Base-by-base conservation (phyloP, 2,797 vertebrate genomes). In the Schizopygopsis pylzovi region DNA sequence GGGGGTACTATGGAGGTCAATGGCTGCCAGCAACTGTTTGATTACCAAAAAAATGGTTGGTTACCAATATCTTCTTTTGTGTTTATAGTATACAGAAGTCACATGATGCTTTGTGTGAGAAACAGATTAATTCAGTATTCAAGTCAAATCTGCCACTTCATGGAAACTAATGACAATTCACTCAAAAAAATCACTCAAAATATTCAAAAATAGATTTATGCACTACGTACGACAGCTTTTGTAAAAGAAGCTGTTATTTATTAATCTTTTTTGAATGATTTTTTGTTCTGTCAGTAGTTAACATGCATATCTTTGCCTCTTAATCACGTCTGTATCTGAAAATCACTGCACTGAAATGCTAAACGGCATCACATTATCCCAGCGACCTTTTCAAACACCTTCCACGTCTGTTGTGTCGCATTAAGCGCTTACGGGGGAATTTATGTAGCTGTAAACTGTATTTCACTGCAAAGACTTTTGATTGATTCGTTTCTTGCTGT, bases 321-420 rank as follows among this genome's bases (percentile, higher is more conserved):
- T 54, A 22, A 37, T 37, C 13, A 11, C 0, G 0, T 20, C 49
- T 54, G 10, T 15, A 56, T 39, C 33, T 76, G 25, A 52, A 37
- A 76, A 76, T 54, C 73, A 39, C 18, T n/a, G 12, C 20, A 22
- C 28, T 77, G 22, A 56, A 75, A 33, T 33, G 47, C 72, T 75
- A 75, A 52, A 56, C 13, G 33, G 20, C 75, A 39, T 77, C 10
- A 56, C 33, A 77, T 77, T 77, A 77, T 33, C 75, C 49, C 11
- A 56, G 33, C 12, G 11, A 77, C 75, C 75, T 77, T 76, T 77
- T 77, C 33, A 77, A 77, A 22, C 72, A 52, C 18, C 33, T 76
- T 22, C 10, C 28, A 37, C 49, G 12, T 76, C 73, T 52, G 33
- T 3, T 76, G 73, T 54, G 73, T 76, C 10, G 9, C 72, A 33